These are phyloP conservation scores for Halichondria panicea DNA, from an alignment of 37 sponge, comb jelly and placozoan genomes.

Conservation along the genomic window DNA sequence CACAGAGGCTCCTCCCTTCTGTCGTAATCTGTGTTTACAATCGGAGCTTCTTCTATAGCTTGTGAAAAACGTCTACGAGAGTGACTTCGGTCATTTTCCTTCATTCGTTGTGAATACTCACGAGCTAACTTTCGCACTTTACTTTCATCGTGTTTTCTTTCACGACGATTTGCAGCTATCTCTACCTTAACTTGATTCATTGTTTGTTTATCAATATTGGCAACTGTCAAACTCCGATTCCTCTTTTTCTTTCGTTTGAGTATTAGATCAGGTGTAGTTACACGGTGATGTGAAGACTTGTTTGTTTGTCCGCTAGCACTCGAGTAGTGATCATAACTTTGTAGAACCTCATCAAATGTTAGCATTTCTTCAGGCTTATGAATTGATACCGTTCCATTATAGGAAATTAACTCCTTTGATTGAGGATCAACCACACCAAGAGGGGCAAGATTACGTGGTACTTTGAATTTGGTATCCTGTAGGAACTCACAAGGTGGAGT, in stretches of 20 bases:
- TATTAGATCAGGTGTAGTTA: neutral
- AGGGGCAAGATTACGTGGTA: no score
- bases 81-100: slow-evolving; percentile 11
- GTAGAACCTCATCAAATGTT: slow-evolving; percentile 22
- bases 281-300: neutral
- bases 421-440: neutral
- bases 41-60: no score
- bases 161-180: neutral
- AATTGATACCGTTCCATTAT: neutral
- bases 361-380: slow-evolving; percentile 8
- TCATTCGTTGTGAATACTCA: slow-evolving; percentile 52
- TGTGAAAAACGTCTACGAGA: no score
- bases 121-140: slow-evolving; percentile 50
- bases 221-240: neutral
- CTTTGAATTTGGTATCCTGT: no score
- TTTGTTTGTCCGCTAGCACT: slow-evolving; percentile 16
- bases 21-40: no score
- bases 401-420: neutral
- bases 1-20: no score
- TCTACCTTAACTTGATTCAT: slow-evolving; percentile 14
- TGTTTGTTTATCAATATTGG: slow-evolving; percentile 13
- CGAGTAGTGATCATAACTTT: slow-evolving; percentile 27
- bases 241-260: slow-evolving; percentile 6
- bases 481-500: no score
- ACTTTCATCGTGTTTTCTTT: neutral